Evolutionary conservation across 1,140 invertebrate genomes (phyloP).

Genomic region (Meloidogyne chitwoodi): DNA sequence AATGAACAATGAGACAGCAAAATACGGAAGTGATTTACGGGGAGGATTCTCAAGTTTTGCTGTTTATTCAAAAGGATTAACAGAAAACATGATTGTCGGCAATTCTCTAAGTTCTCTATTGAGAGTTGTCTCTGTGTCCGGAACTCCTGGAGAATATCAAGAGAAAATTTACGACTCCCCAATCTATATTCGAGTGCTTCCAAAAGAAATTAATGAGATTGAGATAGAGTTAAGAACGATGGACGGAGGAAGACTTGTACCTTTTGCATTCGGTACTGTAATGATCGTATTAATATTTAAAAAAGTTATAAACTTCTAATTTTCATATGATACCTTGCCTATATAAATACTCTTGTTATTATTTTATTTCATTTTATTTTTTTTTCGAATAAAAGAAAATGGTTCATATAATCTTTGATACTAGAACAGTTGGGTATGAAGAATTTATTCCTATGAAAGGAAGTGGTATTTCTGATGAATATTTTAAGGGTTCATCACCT

Average conservation of each 20-base stretch:
- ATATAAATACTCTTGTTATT: neutral
- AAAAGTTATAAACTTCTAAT: slow-evolving; percentile 10
- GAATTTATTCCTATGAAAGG: neutral
- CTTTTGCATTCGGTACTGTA: neutral
- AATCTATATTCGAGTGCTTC: neutral
- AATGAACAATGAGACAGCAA: neutral
- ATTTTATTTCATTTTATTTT: neutral
- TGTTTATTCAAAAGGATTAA: neutral
- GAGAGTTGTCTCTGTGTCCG: neutral
- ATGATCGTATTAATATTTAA: slow-evolving; percentile 13
- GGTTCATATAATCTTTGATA: slow-evolving; percentile 2
- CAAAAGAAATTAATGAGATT: slow-evolving; percentile 1
- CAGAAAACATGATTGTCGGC: neutral
- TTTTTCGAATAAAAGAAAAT: neutral
- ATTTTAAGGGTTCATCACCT: neutral
- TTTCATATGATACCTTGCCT: too few species aligned
- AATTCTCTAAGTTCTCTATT: slow-evolving; percentile 3
- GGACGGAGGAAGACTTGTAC: neutral
- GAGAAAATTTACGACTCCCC: neutral
- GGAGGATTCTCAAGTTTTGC: slow-evolving; percentile 7
- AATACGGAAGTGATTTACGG: neutral
- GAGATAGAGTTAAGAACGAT: slow-evolving; percentile 4
- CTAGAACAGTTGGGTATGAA: slow-evolving; percentile 1
- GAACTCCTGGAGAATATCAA: neutral
- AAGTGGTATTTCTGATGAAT: neutral